Evolutionary conservation across 2,113 vertebrate genomes (phyloP).

Genomic region (Conger conger): DNA sequence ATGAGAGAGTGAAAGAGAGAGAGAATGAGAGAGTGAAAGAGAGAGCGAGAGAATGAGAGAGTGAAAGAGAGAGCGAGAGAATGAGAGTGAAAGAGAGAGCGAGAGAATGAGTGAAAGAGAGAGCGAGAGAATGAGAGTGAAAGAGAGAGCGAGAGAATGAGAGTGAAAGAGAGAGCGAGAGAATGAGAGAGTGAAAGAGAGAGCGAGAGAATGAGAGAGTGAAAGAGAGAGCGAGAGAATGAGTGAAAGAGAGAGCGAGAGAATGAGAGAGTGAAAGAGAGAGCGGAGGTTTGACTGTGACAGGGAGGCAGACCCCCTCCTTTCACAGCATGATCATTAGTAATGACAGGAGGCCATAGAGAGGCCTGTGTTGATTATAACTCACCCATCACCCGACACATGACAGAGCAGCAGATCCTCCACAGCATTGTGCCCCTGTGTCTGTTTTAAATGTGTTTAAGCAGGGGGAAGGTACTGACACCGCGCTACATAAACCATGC

Average conservation of each 20-base stretch:
- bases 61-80: too few species aligned
- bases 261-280: slow-evolving; percentile 13
- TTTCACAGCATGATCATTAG: slow-evolving; percentile 39
- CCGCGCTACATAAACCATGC: slow-evolving; percentile 13
- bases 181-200: too few species aligned
- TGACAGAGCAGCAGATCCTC: slow-evolving; percentile 23
- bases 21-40: too few species aligned
- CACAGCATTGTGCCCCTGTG: neutral
- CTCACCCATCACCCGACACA: slow-evolving; percentile 29
- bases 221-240: too few species aligned
- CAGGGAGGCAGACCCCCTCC: slow-evolving; percentile 22
- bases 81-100: too few species aligned
- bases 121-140: too few species aligned
- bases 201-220: too few species aligned
- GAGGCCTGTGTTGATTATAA: slow-evolving; percentile 18
- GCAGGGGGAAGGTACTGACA: neutral
- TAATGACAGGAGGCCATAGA: slow-evolving; percentile 30
- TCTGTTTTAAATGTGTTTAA: slow-evolving; percentile 9
- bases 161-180: too few species aligned
- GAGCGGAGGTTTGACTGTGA: slow-evolving; percentile 29
- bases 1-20: too few species aligned
- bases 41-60: too few species aligned
- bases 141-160: too few species aligned
- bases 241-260: neutral
- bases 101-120: too few species aligned